phyloP scores from a whole-genome alignment of 2,797 vertebrate genomes.

The Poecile montanus region DNA sequence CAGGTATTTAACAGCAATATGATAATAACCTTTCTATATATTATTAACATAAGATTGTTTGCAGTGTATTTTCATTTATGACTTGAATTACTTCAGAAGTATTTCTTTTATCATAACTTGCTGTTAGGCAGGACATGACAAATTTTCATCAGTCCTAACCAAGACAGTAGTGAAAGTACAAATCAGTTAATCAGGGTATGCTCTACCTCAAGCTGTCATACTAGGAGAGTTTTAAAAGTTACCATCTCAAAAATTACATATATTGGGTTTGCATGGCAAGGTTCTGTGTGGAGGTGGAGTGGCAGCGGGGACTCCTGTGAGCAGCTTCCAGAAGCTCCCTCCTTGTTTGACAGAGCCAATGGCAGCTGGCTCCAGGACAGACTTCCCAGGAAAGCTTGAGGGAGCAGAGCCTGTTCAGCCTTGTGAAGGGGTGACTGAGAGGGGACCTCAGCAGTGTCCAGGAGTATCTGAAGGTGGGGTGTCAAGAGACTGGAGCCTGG shows the following conservation, averaged over 20 bases:
- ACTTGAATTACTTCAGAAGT: background rate
- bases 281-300: background rate
- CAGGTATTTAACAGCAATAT: background rate
- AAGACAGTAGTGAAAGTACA: background rate
- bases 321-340: background rate
- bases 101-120: background rate
- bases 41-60: background rate
- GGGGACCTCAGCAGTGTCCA: background rate
- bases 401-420: background rate
- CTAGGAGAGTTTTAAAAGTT: background rate
- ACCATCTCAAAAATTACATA: background rate
- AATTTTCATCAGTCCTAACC: background rate
- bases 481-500: background rate
- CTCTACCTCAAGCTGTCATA: background rate
- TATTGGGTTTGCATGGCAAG: background rate
- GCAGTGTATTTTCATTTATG: background rate
- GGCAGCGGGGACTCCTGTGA: background rate
- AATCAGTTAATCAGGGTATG: background rate
- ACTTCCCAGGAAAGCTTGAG: background rate
- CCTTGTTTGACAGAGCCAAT: rapidly evolving
- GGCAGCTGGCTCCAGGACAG: background rate
- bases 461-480: background rate
- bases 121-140: background rate
- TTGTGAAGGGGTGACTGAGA: background rate
- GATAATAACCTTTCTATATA: background rate